Conservation (phyloP, 92 coral and sea anemone genomes). For the Epizoanthus rinbou region DNA sequence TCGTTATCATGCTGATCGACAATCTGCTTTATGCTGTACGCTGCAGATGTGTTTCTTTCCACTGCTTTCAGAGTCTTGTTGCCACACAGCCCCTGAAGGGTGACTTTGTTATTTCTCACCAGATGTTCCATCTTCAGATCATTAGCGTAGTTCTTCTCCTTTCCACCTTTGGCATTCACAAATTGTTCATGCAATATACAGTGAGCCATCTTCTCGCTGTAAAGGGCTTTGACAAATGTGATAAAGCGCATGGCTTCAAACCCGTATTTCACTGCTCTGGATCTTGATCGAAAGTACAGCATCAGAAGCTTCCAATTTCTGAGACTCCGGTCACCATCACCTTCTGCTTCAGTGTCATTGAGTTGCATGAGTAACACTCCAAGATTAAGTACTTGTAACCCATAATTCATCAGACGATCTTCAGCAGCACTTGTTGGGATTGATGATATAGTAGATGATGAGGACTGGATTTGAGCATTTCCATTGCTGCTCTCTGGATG, state of each 20-base stretch:
- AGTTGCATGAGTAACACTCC: slow-evolving; percentile 68
- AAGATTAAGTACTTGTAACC: slow-evolving; percentile 51
- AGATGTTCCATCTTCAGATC: slow-evolving; percentile 51
- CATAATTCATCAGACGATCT: slow-evolving; percentile 69
- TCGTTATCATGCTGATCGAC: slow-evolving; percentile 37
- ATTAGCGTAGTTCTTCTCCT: slow-evolving; percentile 34
- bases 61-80: slow-evolving; percentile 60
- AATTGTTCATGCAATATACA: slow-evolving; percentile 66
- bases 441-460: slow-evolving; percentile 26
- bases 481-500: not conserved
- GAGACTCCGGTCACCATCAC: slow-evolving; percentile 61
- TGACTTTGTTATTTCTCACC: slow-evolving; percentile 25
- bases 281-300: slow-evolving; percentile 55
- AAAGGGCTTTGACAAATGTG: slow-evolving; percentile 54
- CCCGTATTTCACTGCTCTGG: slow-evolving; percentile 55
- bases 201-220: slow-evolving; percentile 59
- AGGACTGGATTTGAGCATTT: not conserved
- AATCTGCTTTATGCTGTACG: slow-evolving; percentile 34
- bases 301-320: slow-evolving; percentile 72
- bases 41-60: slow-evolving; percentile 36
- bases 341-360: slow-evolving; percentile 70
- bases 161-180: slow-evolving; percentile 53
- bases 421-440: slow-evolving; percentile 39
- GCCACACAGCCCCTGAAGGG: slow-evolving; percentile 50
- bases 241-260: slow-evolving; percentile 67